phyloP scores from a whole-genome alignment of 2,888 invertebrate species.

The Synergus itoensis region DNA sequence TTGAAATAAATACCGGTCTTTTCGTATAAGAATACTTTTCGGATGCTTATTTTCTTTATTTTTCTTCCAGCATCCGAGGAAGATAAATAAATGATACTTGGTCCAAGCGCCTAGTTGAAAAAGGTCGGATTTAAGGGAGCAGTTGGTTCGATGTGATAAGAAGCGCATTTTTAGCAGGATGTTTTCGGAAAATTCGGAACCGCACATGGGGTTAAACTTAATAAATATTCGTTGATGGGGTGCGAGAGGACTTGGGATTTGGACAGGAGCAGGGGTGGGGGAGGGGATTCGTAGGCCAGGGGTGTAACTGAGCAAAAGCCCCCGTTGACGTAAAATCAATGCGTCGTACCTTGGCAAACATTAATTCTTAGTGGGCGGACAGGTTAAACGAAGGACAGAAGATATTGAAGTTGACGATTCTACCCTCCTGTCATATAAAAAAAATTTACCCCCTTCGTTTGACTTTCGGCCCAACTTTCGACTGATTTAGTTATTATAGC shows the following conservation, averaged over 20 bases:
- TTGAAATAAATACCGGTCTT: no score
- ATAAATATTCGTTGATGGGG: constrained; percentile 30
- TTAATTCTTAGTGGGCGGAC: constrained; percentile 30
- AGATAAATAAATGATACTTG: neutral
- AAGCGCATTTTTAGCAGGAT: neutral
- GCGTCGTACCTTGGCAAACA: constrained; percentile 29
- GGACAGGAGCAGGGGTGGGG: neutral
- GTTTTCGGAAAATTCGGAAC: neutral
- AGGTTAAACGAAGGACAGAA: constrained; percentile 23
- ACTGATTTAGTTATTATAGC: neutral
- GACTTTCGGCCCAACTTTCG: neutral
- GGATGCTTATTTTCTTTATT: neutral
- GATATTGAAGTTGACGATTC: constrained; percentile 14
- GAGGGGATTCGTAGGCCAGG: neutral
- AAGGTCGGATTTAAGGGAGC: neutral
- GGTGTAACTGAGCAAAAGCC: constrained; percentile 20
- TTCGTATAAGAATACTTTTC: neutral
- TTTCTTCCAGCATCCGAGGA: neutral
- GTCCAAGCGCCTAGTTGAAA: neutral
- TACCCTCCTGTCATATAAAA: neutral
- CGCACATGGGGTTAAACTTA: neutral
- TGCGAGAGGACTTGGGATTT: neutral
- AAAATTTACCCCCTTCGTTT: neutral
- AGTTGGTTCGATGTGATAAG: neutral
- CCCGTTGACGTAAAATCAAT: constrained; percentile 37